These are phyloP conservation scores for Trididemnum clinides DNA, from an alignment of 23 tunicate species.

Conservation along the genomic window DNA sequence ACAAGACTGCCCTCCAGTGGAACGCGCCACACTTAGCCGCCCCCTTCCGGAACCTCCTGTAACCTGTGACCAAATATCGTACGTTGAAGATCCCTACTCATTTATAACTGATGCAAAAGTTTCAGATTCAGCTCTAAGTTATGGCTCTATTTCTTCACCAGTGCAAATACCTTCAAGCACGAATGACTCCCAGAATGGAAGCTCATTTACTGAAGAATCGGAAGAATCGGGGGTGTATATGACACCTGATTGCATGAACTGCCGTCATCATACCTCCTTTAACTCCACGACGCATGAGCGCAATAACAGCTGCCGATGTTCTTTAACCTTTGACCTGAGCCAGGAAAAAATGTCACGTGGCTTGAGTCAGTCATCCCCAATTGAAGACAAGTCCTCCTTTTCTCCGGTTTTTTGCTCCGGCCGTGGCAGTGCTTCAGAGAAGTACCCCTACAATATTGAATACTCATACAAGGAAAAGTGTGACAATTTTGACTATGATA, in stretches of 20 bases:
- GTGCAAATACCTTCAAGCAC: neutral
- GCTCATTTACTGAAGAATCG: neutral
- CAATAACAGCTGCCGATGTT: neutral
- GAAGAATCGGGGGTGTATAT: neutral
- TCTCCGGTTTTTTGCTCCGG: conserved; percentile 16
- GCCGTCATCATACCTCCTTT: neutral
- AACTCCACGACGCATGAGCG: neutral
- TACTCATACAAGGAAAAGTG: conserved; percentile 76
- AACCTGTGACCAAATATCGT: neutral
- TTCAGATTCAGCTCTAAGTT: too few species aligned
- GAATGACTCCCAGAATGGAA: neutral
- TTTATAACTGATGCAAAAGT: neutral
- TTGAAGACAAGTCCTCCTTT: neutral
- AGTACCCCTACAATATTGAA: neutral
- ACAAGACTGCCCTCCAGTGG: conserved; percentile 1
- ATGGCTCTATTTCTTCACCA: neutral
- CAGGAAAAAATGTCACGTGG: neutral
- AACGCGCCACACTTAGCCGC: neutral
- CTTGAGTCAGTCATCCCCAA: neutral
- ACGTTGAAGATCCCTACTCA: neutral
- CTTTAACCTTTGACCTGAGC: neutral
- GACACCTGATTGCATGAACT: neutral
- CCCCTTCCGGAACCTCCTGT: neutral
- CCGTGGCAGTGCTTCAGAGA: neutral
- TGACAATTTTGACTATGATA: conserved; percentile 60